A percentile compares a stretch with the other conserved stretches of the same genome.
These are phyloP conservation scores for Sebastes trivittatus DNA, from an alignment of 2,797 vertebrate species.

Conservation along the genomic window DNA sequence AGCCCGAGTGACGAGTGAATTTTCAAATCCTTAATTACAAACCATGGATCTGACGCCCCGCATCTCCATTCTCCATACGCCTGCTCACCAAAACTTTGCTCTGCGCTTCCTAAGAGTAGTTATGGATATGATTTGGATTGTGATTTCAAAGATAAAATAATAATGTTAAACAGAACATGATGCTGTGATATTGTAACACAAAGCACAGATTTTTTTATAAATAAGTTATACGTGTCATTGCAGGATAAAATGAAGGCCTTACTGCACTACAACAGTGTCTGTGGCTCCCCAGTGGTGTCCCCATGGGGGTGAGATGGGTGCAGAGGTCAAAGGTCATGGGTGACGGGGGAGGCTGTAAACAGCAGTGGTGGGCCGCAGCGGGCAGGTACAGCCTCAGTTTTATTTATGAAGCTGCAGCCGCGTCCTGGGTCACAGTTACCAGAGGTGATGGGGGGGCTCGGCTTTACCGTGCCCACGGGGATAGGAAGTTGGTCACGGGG, in stretches of 20 bases:
- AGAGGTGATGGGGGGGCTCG: slow-evolving; percentile 51
- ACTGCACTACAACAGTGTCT: slow-evolving; percentile 2
- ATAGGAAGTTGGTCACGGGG: slow-evolving; percentile 86
- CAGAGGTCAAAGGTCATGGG: slow-evolving; percentile 60
- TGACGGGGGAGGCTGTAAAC: slow-evolving; percentile 59
- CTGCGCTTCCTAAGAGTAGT: not conserved
- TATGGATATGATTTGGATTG: not conserved
- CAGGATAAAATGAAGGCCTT: not conserved
- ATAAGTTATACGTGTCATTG: not conserved
- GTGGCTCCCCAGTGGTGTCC: slow-evolving; percentile 26
- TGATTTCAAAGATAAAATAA: not conserved
- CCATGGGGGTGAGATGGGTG: slow-evolving; percentile 15
- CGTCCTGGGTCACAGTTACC: slow-evolving; percentile 60
- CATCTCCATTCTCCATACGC: no score
- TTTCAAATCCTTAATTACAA: no score
- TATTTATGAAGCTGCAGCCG: slow-evolving; percentile 80
- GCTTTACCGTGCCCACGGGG: slow-evolving; percentile 63
- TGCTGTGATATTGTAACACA: not conserved
- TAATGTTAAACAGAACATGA: not conserved
- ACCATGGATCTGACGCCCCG: no score
- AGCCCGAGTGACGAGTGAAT: no score
- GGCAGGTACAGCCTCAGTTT: slow-evolving; percentile 70
- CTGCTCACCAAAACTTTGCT: no score
- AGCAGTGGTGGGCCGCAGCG: slow-evolving; percentile 56
- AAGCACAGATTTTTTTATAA: not conserved